phyloP scores from a whole-genome alignment of 2,888 invertebrate species.

The Euproctis similis region DNA sequence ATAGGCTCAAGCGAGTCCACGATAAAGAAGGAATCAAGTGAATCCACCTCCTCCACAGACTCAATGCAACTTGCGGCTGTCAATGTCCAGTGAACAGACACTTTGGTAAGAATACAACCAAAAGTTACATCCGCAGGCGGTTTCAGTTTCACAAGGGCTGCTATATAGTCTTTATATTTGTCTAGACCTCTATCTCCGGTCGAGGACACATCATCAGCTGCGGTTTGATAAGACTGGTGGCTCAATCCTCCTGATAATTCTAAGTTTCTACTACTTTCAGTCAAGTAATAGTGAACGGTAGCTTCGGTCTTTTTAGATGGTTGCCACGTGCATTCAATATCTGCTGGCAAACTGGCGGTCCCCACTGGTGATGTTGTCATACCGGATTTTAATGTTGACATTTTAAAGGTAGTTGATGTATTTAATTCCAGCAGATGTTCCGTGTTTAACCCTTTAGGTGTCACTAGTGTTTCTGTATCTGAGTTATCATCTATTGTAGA shows the following conservation, averaged over 20 bases:
- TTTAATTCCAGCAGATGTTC: neutral
- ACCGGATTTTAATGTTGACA: neutral
- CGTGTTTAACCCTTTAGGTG: no score
- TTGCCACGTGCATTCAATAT: conserved; percentile 46
- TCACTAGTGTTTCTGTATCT: no score
- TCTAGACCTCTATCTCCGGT: conserved; percentile 17
- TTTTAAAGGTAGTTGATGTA: neutral
- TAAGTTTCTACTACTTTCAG: neutral
- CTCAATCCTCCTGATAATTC: neutral
- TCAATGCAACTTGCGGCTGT: conserved; percentile 61
- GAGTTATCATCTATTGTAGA: neutral
- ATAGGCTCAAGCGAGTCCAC: conserved; percentile 34
- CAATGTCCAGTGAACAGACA: conserved; percentile 42
- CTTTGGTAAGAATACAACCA: conserved; percentile 50
- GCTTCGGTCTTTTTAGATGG: conserved; percentile 42
- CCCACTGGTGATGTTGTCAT: neutral
- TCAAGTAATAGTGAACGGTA: conserved; percentile 4
- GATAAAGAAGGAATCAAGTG: conserved; percentile 51
- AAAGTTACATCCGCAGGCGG: conserved; percentile 40
- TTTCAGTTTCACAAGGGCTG: conserved; percentile 46
- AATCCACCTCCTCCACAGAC: conserved; percentile 50
- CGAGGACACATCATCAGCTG: conserved; percentile 7
- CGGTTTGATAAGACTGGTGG: conserved; percentile 1
- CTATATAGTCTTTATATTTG: conserved; percentile 21
- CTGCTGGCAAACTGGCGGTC: conserved; percentile 9